Conservation (phyloP, 1,140 invertebrate species). For the Augochlora pura region DNA sequence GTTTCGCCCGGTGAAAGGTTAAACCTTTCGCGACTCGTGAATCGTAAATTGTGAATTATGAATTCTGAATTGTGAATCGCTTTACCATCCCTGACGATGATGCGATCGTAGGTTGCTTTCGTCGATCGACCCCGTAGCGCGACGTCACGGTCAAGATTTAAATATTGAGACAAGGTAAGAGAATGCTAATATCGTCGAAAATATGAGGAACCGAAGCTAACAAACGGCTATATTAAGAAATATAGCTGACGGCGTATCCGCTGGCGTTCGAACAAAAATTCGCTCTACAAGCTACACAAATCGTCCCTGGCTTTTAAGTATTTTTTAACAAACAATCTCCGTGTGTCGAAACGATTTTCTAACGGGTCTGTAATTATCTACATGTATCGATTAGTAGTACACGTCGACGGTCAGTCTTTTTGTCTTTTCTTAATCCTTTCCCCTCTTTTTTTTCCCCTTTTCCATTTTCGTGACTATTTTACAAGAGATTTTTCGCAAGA, state of each 20-base stretch:
- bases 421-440: neutral
- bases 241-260: slow-evolving; percentile 20
- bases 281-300: no score
- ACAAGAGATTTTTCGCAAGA: slow-evolving; percentile 37
- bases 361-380: no score
- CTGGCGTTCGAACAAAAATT: slow-evolving; percentile 15
- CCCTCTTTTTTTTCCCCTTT: slow-evolving; percentile 19
- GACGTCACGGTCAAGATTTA: no score
- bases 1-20: no score
- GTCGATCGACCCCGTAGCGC: no score
- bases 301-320: neutral
- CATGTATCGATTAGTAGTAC: no score
- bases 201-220: slow-evolving; percentile 30
- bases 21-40: no score
- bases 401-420: slow-evolving; percentile 35
- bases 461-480: slow-evolving; percentile 24
- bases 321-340: neutral
- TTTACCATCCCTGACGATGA: no score
- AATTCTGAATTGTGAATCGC: no score
- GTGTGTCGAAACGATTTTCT: neutral
- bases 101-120: no score
- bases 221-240: slow-evolving; percentile 19
- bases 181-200: neutral
- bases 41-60: no score
- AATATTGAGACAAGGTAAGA: no score